Evolutionary conservation across 2,113 vertebrate species (phyloP).

Genomic region (Crotalus helleri): DNA sequence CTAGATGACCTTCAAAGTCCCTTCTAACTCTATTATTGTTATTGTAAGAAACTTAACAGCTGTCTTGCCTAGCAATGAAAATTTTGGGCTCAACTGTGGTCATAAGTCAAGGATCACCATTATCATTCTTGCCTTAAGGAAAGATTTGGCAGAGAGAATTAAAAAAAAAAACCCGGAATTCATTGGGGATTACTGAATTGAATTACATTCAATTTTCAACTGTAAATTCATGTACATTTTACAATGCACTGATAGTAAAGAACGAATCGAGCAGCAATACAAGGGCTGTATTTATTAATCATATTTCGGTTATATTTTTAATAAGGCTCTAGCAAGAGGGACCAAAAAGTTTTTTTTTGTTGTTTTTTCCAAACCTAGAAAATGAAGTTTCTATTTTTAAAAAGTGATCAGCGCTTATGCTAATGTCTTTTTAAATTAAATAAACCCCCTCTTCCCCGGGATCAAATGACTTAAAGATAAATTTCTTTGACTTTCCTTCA

Average conservation of each 20-base stretch:
- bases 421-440: background rate
- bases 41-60: too few relatives aligned
- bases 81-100: too few relatives aligned
- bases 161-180: background rate
- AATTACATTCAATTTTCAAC: background rate
- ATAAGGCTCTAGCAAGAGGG: background rate
- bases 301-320: background rate
- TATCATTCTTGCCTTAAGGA: background rate
- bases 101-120: too few relatives aligned
- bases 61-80: too few relatives aligned
- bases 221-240: background rate
- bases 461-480: background rate
- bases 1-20: too few relatives aligned
- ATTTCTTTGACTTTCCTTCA: background rate
- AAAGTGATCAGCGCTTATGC: background rate
- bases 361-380: too few relatives aligned
- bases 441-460: background rate
- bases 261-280: background rate
- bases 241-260: background rate
- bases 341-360: too few relatives aligned
- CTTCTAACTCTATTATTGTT: too few relatives aligned
- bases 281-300: background rate
- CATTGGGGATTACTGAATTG: background rate
- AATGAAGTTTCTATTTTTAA: conserved; percentile 8
- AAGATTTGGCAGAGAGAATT: background rate